A percentile compares a stretch with the other conserved stretches of the same genome.
These are phyloP conservation scores for Macrostomum lignano DNA, from an alignment of 1,140 invertebrate species.

Conservation along the genomic window DNA sequence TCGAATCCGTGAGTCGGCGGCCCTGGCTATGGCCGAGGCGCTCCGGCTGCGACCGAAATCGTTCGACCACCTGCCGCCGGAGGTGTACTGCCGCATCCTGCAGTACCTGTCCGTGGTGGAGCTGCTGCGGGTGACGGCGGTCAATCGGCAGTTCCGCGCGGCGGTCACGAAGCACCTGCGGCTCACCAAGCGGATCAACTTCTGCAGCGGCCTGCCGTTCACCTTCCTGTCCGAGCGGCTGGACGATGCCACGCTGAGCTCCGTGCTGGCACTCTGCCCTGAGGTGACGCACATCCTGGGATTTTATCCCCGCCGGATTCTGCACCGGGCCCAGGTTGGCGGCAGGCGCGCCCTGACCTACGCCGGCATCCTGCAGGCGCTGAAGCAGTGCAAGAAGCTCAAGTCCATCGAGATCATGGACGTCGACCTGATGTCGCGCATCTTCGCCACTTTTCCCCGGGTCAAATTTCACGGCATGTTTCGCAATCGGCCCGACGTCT, in stretches of 20 bases:
- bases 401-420: conserved; percentile 6
- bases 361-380: conserved; percentile 1
- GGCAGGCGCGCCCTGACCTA: background rate
- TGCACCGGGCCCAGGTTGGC: background rate
- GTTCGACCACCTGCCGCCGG: background rate
- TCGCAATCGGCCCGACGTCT: conserved; percentile 4
- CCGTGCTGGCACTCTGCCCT: conserved; percentile 1
- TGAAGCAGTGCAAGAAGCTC: conserved; percentile 1
- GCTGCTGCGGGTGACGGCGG: conserved; percentile 3
- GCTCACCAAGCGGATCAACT: conserved; percentile 6
- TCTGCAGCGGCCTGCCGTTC: conserved; percentile 4
- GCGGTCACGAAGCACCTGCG: background rate
- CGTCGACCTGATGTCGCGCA: conserved; percentile 2
- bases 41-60: no score
- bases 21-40: no score
- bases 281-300: conserved; percentile 5
- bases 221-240: conserved; percentile 3
- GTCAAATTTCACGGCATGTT: conserved; percentile 7
- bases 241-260: conserved; percentile 1
- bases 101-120: conserved; percentile 4
- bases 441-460: background rate
- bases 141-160: background rate
- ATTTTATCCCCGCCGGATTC: conserved; percentile 5
- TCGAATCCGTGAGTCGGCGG: no score
- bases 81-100: conserved; percentile 1